These are phyloP conservation scores for Pangasius krempfi DNA, from an alignment of 2,797 vertebrate genomes.

Conservation along the genomic window DNA sequence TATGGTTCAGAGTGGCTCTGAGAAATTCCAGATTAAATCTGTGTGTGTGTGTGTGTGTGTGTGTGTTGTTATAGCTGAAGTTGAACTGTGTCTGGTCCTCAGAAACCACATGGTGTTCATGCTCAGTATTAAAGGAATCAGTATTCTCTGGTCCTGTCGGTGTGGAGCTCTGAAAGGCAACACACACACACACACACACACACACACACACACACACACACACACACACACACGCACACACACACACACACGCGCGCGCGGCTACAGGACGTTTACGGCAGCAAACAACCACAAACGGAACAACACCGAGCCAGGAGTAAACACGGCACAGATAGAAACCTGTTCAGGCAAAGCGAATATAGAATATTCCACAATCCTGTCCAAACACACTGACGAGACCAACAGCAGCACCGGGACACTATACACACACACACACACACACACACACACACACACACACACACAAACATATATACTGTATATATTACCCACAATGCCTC, in stretches of 20 bases:
- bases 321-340: slow-evolving; percentile 78
- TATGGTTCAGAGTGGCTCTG: neutral
- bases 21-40: neutral
- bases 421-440: too few relatives aligned
- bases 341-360: slow-evolving; percentile 73
- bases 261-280: slow-evolving; percentile 72
- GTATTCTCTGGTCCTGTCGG: slow-evolving; percentile 74
- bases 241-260: slow-evolving; percentile 64
- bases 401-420: too few relatives aligned
- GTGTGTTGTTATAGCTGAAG: neutral
- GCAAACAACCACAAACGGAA: slow-evolving; percentile 83
- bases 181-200: slow-evolving; percentile 6
- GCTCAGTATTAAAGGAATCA: slow-evolving; percentile 61
- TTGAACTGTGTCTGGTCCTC: neutral
- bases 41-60: slow-evolving; percentile 22
- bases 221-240: slow-evolving; percentile 11
- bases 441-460: too few relatives aligned
- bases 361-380: slow-evolving; percentile 78
- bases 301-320: slow-evolving; percentile 75
- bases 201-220: slow-evolving; percentile 10
- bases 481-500: neutral
- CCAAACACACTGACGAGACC: slow-evolving; percentile 49
- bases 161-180: neutral
- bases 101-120: slow-evolving; percentile 1
- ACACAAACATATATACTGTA: neutral